Evolutionary conservation across 1,140 invertebrate species (phyloP), one percentile per base, ranked within the genome.

Genomic region (Diorhabda elongata): DNA sequence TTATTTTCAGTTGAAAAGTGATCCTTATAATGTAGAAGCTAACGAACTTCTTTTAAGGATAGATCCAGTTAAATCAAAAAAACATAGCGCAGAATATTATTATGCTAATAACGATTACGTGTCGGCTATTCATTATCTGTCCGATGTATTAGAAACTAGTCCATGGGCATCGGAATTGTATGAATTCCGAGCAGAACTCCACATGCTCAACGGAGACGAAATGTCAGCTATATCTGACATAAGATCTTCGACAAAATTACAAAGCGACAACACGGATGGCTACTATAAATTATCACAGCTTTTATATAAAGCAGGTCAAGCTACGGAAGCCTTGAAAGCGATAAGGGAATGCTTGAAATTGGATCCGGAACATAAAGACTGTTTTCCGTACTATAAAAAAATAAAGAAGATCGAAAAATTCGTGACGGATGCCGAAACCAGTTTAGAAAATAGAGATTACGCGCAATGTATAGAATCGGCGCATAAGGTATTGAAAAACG

Each of bases 281-380:
- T 96, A 90, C 81, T 90, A 89, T 67, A 92, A 94, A 73, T 85
- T 99, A 1, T 89, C 95, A 44, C 82, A 85, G 56, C 81, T 99
- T 57, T 87, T 97, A 56, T 99, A 99, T 83, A 86, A 90, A 73
- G 85, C 97, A 61, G 97, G 97, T 7, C 92, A 98, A 74, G 92
- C 95, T 45, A 91, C 93, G 11, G 94, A 98, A 78, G 89, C 96
- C 5, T 83, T 99, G 42, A 92, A 89, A 81, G 93, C 98, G 84
- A 92, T 99, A 73, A 88, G 98, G 42, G 97, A 99, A 82, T 99
- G 98, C 82, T 86, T 99, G 6, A 98, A 98, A 83, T 84, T 98
- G 42, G 98, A 99, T 84, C 96, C 97, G 0, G 98, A 99, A 77
- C 96, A 99, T 82, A 96, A 97, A 82, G 84, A 92, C 68, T 99